Conservation (phyloP, 2,797 vertebrate genomes). For the Galaxias olidus region DNA sequence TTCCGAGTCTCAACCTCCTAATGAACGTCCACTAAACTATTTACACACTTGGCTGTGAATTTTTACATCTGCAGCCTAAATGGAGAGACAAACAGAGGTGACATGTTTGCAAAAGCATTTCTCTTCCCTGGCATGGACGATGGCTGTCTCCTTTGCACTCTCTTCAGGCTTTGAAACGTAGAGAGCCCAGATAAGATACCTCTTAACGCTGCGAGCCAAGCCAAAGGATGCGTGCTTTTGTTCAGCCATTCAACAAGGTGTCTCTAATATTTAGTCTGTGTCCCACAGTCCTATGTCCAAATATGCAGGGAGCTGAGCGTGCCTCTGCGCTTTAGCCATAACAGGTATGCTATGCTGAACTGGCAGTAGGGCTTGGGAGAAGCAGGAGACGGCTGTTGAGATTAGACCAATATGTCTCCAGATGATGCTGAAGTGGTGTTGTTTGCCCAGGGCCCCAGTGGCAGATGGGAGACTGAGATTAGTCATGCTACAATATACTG, state of each 20-base stretch:
- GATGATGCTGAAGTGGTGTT: slow-evolving; percentile 27
- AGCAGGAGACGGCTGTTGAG: slow-evolving; percentile 32
- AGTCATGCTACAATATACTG: slow-evolving; percentile 32
- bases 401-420: slow-evolving; percentile 40
- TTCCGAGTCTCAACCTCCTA: neutral
- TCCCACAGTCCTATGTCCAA: neutral
- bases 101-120: slow-evolving; percentile 57
- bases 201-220: no score
- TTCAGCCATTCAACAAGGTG: neutral
- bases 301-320: neutral
- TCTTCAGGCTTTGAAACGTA: neutral
- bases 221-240: no score
- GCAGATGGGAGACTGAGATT: slow-evolving; percentile 38
- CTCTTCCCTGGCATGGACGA: slow-evolving; percentile 45
- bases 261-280: slow-evolving; percentile 11
- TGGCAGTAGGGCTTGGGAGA: slow-evolving; percentile 12
- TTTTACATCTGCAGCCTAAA: slow-evolving; percentile 50
- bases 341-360: slow-evolving; percentile 18
- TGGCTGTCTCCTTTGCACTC: neutral
- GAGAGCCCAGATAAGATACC: slow-evolving; percentile 13
- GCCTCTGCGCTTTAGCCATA: slow-evolving; percentile 10
- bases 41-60: slow-evolving; percentile 25
- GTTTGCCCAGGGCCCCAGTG: slow-evolving; percentile 24
- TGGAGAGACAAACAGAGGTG: slow-evolving; percentile 45
- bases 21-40: slow-evolving; percentile 28